Evolutionary conservation across 64 coral and sea anemone genomes (phyloP), one percentile per base, ranked within the genome.

Genomic region (Porites australiensis): DNA sequence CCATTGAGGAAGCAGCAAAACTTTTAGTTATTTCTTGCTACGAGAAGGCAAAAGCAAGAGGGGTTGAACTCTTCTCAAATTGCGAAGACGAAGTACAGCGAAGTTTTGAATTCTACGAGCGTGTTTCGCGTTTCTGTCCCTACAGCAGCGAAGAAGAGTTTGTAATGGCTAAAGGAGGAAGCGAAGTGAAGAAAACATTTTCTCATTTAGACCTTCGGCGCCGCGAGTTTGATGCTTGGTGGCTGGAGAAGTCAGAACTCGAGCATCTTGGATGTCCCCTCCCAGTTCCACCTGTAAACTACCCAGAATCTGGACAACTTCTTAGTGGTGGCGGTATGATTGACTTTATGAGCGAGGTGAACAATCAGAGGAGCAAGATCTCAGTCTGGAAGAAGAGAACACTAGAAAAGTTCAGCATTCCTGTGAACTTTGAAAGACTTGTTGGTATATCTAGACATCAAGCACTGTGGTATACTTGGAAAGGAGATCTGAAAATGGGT

Each of bases 211-310:
- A 91, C 64, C 66, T 48, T 80, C 50, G 23, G 2, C 78, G 89
- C 6, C 64, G 49, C 3, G 89, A 91, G 37, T 82, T 91, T 61
- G 50, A 82, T 16, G 78, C 78, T 12, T 91, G 89, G 89, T 91
- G 89, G 89, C 79, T 91, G 2, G 89, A 91, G 89, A 44, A 45
- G 50, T 18, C 89, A 15, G 89, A 91, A 82, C 67, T 91, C 21
- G 52, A 91, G 78, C 68, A 72, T n/a, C 57, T 82, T 2, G 44
- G 57, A 0, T 82, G 77, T 46, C 78, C 89, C 27, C 16, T 58
- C 44, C 78, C 78, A 13, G 44, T 58, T 57, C 50, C 78, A 15
- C 89, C 50, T 0, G 61, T 13, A 21, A 43, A 43, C 64, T 51
- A 47, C 20, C 49, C 76, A 27, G 78, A 82, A 64, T 82, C n/a